A percentile compares a stretch with the other conserved stretches of the same genome.
Conservation (phyloP, 1,140 invertebrate species). For the Drosophila cardini region DNA sequence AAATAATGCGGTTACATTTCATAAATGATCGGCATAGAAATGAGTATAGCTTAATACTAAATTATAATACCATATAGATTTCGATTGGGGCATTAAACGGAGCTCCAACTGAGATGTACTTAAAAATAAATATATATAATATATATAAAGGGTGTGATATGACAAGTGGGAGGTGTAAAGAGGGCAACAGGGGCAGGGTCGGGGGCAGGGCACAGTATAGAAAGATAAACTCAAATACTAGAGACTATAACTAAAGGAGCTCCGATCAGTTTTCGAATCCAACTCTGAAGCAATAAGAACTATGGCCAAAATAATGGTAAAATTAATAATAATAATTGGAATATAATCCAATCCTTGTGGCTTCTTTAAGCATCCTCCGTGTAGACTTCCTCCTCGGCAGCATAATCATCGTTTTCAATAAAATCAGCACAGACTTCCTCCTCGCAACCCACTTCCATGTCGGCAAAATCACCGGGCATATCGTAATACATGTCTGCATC, state of each 20-base stretch:
- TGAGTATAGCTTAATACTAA: constrained; percentile 60
- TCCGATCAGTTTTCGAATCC: constrained; percentile 1
- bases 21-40: constrained; percentile 55
- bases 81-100: background rate
- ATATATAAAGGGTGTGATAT: constrained; percentile 28
- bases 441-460: constrained; percentile 75
- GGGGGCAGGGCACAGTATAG: background rate
- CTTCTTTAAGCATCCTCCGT: constrained; percentile 53
- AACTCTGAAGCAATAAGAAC: constrained; percentile 25
- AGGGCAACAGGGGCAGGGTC: background rate
- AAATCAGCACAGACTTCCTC: constrained; percentile 74
- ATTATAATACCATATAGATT: constrained; percentile 65
- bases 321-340: background rate
- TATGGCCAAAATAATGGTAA: constrained; percentile 36
- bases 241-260: constrained; percentile 1
- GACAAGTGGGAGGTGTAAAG: constrained; percentile 13
- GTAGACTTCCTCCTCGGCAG: constrained; percentile 77
- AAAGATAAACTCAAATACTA: background rate
- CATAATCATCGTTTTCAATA: constrained; percentile 48
- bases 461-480: constrained; percentile 58
- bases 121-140: constrained; percentile 14
- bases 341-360: background rate
- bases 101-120: constrained; percentile 14
- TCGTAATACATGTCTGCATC: constrained; percentile 22
- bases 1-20: constrained; percentile 16